Evolutionary conservation across 2,113 vertebrate species (phyloP).

Genomic region (Poeciliopsis turrubarensis): DNA sequence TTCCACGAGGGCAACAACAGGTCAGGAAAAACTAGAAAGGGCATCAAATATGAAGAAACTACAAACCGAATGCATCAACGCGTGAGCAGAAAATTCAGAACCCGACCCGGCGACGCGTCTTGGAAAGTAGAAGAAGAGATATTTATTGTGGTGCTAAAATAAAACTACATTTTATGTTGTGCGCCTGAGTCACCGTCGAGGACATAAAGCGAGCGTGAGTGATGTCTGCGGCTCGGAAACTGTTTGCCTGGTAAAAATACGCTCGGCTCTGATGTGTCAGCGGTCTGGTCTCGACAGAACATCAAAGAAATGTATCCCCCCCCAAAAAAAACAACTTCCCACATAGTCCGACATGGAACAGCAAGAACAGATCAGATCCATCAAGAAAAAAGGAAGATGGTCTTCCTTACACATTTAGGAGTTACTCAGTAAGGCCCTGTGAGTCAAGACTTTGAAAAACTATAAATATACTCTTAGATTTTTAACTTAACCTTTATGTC

Average conservation of each 20-base stretch:
- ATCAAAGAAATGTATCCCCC: conserved; percentile 11
- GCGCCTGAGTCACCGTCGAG: conserved; percentile 10
- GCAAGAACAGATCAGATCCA: conserved; percentile 5
- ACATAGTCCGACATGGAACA: background rate
- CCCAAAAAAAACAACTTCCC: too few relatives aligned
- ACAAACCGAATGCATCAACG: background rate
- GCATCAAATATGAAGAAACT: conserved; percentile 3
- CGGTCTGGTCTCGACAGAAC: conserved; percentile 22
- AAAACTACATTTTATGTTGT: background rate
- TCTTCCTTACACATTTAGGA: background rate
- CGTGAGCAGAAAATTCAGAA: background rate
- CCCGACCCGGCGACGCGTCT: background rate
- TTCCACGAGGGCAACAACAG: background rate
- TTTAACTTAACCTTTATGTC: background rate
- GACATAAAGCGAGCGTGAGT: conserved; percentile 26
- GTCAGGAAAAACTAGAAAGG: background rate
- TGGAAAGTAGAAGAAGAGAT: background rate
- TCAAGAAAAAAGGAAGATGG: background rate
- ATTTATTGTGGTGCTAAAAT: conserved; percentile 5
- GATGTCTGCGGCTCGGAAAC: conserved; percentile 28
- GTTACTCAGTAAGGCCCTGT: background rate
- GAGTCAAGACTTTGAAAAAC: background rate
- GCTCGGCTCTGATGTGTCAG: conserved; percentile 43
- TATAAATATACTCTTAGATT: background rate
- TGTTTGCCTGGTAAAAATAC: conserved; percentile 36